Evolutionary conservation across 2,113 vertebrate species (phyloP).

Genomic region (Anseranas semipalmata): DNA sequence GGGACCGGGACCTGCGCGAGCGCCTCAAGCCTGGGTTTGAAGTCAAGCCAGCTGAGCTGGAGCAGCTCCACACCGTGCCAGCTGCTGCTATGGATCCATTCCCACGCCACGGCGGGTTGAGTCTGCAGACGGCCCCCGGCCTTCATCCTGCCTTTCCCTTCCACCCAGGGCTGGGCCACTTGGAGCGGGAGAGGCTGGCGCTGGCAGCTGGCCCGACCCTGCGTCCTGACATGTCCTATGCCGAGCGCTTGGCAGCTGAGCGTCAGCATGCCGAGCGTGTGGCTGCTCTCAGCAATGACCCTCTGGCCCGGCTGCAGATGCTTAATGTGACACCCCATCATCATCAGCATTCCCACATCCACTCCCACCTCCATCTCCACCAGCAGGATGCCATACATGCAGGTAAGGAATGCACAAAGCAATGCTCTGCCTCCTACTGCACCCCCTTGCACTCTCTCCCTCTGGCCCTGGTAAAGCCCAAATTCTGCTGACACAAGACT

Average conservation of each 20-base stretch:
- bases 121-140: slow-evolving; percentile 82
- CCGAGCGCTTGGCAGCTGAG: slow-evolving; percentile 78
- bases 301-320: slow-evolving; percentile 95
- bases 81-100: slow-evolving; percentile 82
- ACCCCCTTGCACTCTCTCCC: accelerated
- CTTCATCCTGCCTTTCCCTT: slow-evolving; percentile 82
- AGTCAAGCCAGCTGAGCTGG: slow-evolving; percentile 82
- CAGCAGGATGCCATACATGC: slow-evolving; percentile 95
- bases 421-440: background rate
- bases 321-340: slow-evolving; percentile 97
- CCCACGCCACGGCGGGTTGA: slow-evolving; percentile 77
- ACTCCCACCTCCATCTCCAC: slow-evolving; percentile 98
- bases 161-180: slow-evolving; percentile 77
- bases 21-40: slow-evolving; percentile 94
- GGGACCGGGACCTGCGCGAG: slow-evolving; percentile 87
- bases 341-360: slow-evolving; percentile 99
- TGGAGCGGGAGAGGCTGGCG: slow-evolving; percentile 80
- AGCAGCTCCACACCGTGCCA: slow-evolving; percentile 78
- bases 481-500: background rate
- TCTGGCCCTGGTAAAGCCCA: background rate
- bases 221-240: slow-evolving; percentile 80
- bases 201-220: slow-evolving; percentile 79
- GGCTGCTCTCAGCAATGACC: slow-evolving; percentile 87
- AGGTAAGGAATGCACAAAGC: slow-evolving; percentile 70
- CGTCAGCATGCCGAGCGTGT: slow-evolving; percentile 84